Base-by-base conservation (phyloP, 2,888 invertebrate species). In the Euzophera pinguis region DNA sequence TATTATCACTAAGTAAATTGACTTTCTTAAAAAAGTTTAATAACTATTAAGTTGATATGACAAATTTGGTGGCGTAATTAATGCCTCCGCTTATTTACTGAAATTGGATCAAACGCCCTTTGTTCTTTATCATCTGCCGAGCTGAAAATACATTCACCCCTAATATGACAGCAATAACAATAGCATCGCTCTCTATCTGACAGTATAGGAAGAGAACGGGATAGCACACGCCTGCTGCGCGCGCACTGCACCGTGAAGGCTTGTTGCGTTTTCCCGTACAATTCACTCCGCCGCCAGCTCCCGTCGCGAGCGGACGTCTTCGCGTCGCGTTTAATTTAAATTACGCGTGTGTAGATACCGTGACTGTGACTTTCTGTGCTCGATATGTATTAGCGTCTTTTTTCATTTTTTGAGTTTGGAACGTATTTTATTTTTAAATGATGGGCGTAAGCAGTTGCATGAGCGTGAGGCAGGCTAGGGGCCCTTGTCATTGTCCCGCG, bases 371-470 rank as follows among this genome's bases (percentile, higher is more conserved):
- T 50, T 13, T 27, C 29, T 50, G 51, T 51, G 42, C 22, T 49
- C 38, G 38, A 49, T 17, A 51, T 51, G 51, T 35, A 37, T 43
- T 35, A 51, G 10, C 16, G 22, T 35, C 6, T 65, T 59, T 42
- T 50, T 42, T 50, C 58, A 58, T 63, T 63, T 57, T 60, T 56
- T 53, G 62, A 60, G 55, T 61, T 64, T 62, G 53, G 57, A 62
- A 66, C 64, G 41, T 47, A 42, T 48, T 56, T 73, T 65, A 62
- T 66, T 68, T 65, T 68, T 80, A 71, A 73, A 88, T 89, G 87
- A 91, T 90, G 90, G 90, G 90, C 65, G 89, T 91, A 61, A 87
- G 91, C 81, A 91, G 89, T 80, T 92, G 84, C 70, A 80, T 89
- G 81, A 92, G 92, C 87, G 91, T 92, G 67, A 78, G 90, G 81